Evolutionary conservation across 23 tunicate species (phyloP).

Genomic region (Halocynthia roretzi): DNA sequence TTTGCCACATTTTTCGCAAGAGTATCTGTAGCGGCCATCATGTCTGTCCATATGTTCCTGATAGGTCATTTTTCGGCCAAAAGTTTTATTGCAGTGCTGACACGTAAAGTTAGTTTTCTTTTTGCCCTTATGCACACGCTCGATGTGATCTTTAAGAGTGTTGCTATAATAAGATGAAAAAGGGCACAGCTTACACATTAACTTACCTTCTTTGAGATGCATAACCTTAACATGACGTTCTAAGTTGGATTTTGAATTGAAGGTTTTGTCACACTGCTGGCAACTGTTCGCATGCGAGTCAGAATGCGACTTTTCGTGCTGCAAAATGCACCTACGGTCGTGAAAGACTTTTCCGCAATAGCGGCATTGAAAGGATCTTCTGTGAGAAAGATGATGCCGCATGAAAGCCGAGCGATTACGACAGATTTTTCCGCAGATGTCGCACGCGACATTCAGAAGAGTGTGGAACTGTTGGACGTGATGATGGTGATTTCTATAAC

Average conservation of each 20-base stretch:
- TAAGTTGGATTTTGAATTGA: background rate
- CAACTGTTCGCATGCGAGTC: background rate
- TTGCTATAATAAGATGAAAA: background rate
- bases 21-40: background rate
- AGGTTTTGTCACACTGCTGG: background rate
- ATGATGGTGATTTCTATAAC: background rate
- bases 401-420: background rate
- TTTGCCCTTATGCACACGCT: background rate
- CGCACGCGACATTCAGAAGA: background rate
- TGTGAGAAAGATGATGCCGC: background rate
- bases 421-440: background rate
- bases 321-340: background rate
- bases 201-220: constrained; percentile 5
- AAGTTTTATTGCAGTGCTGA: background rate
- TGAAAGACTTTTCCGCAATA: background rate
- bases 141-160: background rate
- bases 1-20: constrained; percentile 7
- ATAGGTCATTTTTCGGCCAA: background rate
- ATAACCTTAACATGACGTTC: background rate
- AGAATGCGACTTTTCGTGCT: background rate
- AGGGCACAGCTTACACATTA: background rate
- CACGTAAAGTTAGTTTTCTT: background rate
- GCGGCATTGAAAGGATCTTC: background rate
- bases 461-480: constrained; percentile 8
- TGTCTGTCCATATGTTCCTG: constrained; percentile 7